Conservation (phyloP, 2,888 invertebrate species). For the Platycheirus rosarum region DNA sequence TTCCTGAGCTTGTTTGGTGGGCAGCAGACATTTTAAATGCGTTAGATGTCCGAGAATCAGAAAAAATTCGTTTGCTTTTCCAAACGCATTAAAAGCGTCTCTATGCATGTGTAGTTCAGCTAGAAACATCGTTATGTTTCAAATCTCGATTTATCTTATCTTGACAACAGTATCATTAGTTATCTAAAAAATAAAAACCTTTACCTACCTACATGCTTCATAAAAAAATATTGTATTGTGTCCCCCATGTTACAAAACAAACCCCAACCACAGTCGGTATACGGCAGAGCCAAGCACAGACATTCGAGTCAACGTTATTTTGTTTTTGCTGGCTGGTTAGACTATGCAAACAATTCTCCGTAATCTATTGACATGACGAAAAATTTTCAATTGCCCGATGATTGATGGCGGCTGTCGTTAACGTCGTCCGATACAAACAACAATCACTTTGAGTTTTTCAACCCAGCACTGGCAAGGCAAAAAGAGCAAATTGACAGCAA, state of each 20-base stretch:
- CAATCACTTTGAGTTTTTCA: slow-evolving; percentile 58
- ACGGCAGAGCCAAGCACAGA: slow-evolving; percentile 10
- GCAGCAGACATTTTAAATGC: too few relatives aligned
- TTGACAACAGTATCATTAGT: slow-evolving; percentile 5
- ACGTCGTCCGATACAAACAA: slow-evolving; percentile 51
- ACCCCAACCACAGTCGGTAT: slow-evolving; percentile 28
- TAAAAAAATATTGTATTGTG: slow-evolving; percentile 5
- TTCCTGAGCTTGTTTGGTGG: too few relatives aligned
- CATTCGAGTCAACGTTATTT: background rate
- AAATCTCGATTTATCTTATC: slow-evolving; percentile 19
- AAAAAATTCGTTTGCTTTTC: too few relatives aligned
- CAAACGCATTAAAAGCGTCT: too few relatives aligned
- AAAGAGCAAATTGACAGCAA: slow-evolving; percentile 5
- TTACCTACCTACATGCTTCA: background rate
- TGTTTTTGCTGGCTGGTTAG: slow-evolving; percentile 38
- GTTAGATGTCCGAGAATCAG: too few relatives aligned
- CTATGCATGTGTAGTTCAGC: background rate
- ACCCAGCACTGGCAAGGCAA: slow-evolving; percentile 30
- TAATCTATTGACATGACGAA: slow-evolving; percentile 72
- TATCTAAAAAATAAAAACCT: background rate
- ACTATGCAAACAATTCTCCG: slow-evolving; percentile 66
- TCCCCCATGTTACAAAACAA: slow-evolving; percentile 48
- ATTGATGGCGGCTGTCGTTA: slow-evolving; percentile 70
- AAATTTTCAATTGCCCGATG: slow-evolving; percentile 65
- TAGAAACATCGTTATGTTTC: background rate